These are phyloP conservation scores for Acanthococcus lagerstroemiae DNA, from an alignment of 2,888 invertebrate species.

Conservation along the genomic window DNA sequence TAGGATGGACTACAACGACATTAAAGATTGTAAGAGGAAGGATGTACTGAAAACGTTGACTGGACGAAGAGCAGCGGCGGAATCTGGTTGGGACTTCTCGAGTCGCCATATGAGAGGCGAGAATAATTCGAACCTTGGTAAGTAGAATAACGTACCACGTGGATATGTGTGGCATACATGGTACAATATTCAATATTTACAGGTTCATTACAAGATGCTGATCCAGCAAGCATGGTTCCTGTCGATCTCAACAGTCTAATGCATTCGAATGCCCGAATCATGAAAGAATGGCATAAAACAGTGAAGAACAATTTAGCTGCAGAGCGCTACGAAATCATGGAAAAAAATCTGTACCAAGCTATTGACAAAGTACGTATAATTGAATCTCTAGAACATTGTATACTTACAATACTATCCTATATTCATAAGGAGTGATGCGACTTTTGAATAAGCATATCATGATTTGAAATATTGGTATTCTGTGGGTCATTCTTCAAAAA, in stretches of 20 bases:
- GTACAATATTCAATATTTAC: too few species aligned
- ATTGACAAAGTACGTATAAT: neutral
- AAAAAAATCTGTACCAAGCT: neutral
- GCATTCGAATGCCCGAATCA: neutral
- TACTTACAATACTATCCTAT: too few species aligned
- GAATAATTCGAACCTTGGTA: conserved; percentile 9
- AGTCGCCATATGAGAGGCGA: conserved; percentile 53
- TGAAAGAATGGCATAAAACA: neutral
- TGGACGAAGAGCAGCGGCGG: conserved; percentile 66
- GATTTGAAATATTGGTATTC: too few species aligned
- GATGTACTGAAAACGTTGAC: conserved; percentile 52
- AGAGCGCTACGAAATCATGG: neutral
- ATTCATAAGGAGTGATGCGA: neutral
- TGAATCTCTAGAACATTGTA: neutral
- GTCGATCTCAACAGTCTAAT: neutral
- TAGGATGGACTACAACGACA: conserved; percentile 51
- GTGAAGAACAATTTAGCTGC: neutral
- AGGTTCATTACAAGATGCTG: neutral
- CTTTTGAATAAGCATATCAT: too few species aligned
- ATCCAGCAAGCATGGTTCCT: neutral
- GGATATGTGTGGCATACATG: too few species aligned
- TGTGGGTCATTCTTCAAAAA: too few species aligned
- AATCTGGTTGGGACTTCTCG: conserved; percentile 83
- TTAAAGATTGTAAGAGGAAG: conserved; percentile 43
- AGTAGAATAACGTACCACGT: too few species aligned